A percentile compares a stretch with the other conserved stretches of the same genome.
Evolutionary conservation across 1,140 invertebrate species (phyloP).

Genomic region (Melipona quadrifasciata): DNA sequence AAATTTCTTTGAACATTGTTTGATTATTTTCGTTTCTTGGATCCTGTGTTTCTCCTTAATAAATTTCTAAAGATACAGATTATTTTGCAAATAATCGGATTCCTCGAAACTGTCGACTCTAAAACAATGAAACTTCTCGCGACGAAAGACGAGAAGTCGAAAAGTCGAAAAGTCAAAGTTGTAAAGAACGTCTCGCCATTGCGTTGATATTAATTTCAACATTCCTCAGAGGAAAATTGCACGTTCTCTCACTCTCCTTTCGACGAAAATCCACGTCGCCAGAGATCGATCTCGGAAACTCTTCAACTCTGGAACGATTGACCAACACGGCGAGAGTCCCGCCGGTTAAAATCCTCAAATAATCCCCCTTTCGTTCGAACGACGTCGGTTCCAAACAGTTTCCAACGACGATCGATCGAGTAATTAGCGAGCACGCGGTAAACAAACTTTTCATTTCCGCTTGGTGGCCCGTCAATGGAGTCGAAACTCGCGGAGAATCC

Average conservation of each 20-base stretch:
- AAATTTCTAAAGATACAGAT: too few relatives aligned
- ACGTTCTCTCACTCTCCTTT: too few relatives aligned
- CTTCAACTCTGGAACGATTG: neutral
- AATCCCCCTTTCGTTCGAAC: neutral
- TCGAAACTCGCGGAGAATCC: constrained; percentile 16
- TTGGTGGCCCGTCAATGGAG: constrained; percentile 8
- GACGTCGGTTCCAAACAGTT: neutral
- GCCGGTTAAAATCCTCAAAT: neutral
- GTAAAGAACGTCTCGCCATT: too few relatives aligned
- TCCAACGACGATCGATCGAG: neutral
- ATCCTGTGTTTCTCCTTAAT: neutral
- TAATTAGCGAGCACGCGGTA: constrained; percentile 15
- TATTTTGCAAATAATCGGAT: too few relatives aligned
- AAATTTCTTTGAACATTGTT: neutral
- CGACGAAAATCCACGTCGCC: neutral
- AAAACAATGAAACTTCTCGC: too few relatives aligned
- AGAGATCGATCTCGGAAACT: neutral
- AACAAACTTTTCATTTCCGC: constrained; percentile 36
- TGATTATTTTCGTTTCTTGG: neutral
- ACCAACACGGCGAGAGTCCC: neutral
- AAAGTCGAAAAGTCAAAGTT: too few relatives aligned
- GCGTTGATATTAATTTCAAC: too few relatives aligned
- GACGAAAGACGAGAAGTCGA: too few relatives aligned
- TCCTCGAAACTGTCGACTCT: too few relatives aligned
- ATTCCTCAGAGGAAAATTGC: neutral